These are phyloP conservation scores for Dorcus parallelipipedus DNA, from an alignment of 2,888 invertebrate genomes.

Conservation along the genomic window DNA sequence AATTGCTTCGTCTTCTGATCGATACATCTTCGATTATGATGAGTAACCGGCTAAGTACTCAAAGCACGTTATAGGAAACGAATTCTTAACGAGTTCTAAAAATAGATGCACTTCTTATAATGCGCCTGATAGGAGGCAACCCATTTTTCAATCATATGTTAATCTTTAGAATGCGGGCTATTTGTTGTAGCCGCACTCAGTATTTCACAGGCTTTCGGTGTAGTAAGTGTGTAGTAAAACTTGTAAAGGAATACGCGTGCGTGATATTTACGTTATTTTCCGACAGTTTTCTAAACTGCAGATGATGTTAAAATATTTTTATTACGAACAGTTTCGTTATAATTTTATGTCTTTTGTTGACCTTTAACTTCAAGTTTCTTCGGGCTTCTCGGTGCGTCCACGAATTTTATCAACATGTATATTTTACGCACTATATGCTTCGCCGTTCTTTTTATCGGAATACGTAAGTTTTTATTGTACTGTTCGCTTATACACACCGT, in stretches of 20 bases:
- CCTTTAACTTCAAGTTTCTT: background rate
- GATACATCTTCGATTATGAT: no score
- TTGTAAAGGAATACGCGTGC: no score
- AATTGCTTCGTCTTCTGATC: no score
- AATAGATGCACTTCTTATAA: conserved; percentile 4
- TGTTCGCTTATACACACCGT: no score
- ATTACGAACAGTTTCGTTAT: background rate
- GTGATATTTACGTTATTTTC: no score
- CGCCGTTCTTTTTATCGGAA: no score
- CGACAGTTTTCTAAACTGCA: no score
- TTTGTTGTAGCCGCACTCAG: background rate
- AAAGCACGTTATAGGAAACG: conserved; percentile 11
- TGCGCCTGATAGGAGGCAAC: conserved; percentile 13
- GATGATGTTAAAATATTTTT: background rate
- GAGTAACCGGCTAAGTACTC: background rate
- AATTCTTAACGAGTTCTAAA: conserved; percentile 10
- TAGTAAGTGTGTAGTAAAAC: background rate
- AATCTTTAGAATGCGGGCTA: conserved; percentile 1
- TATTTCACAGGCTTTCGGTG: background rate
- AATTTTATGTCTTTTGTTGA: background rate
- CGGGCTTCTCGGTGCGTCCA: background rate
- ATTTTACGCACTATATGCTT: no score
- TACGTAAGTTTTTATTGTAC: no score
- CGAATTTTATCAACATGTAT: no score
- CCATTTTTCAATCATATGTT: conserved; percentile 12